Evolutionary conservation across 2,113 vertebrate species (phyloP).

Genomic region (Monopterus albus): DNA sequence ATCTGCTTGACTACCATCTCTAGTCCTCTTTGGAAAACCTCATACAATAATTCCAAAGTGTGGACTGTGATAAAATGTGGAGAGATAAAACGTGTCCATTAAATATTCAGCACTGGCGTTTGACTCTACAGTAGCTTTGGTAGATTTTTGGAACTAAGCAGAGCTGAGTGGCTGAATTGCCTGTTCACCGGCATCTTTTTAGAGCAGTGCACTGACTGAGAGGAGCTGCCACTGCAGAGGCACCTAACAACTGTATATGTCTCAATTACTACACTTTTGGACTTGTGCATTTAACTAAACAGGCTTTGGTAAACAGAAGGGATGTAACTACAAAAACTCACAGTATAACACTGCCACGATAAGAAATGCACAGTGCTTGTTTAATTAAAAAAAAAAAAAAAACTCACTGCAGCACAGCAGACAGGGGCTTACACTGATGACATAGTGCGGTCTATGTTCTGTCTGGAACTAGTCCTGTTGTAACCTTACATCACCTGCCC

Average conservation of each 20-base stretch:
- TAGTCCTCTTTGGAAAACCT: conserved; percentile 11
- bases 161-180: conserved; percentile 8
- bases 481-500: neutral
- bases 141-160: neutral
- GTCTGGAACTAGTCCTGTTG: no score
- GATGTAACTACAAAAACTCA: no score
- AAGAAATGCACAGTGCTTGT: no score
- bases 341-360: no score
- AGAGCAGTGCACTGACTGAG: neutral
- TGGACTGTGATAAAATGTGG: conserved; percentile 24
- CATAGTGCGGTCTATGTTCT: no score
- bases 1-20: conserved; percentile 21
- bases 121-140: conserved; percentile 13
- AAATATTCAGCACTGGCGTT: conserved; percentile 42
- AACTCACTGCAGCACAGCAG: no score
- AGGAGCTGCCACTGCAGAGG: neutral
- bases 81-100: conserved; percentile 19
- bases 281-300: no score
- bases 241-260: conserved; percentile 1
- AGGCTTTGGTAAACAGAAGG: no score
- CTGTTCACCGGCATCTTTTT: neutral
- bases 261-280: neutral
- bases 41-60: conserved; percentile 23
- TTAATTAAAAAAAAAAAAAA: no score
- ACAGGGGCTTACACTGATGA: no score